Evolutionary conservation across 2,888 invertebrate genomes (phyloP).

Genomic region (Stegana nigrithorax): DNA sequence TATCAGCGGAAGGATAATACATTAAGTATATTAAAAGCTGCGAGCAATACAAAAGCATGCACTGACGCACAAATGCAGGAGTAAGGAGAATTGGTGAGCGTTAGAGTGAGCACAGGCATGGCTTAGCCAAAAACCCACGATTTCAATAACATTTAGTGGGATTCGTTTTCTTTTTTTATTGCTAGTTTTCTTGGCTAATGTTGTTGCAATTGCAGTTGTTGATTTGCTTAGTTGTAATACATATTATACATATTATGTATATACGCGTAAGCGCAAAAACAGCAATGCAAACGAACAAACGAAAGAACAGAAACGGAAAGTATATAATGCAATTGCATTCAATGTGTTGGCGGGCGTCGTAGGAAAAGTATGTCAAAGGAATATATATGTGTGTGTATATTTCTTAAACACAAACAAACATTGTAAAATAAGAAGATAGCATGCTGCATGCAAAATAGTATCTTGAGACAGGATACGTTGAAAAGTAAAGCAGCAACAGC

Average conservation of each 20-base stretch:
- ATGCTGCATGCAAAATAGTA: not conserved
- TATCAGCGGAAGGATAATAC: not conserved
- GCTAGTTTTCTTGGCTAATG: not conserved
- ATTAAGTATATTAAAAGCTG: slow-evolving; percentile 13
- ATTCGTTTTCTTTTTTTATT: slow-evolving; percentile 32
- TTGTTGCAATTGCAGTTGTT: too few species aligned
- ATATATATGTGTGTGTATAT: too few species aligned
- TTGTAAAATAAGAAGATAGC: not conserved
- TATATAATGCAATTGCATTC: not conserved
- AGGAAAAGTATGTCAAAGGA: not conserved
- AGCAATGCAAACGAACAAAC: not conserved
- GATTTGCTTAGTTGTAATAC: too few species aligned
- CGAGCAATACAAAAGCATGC: slow-evolving; percentile 7
- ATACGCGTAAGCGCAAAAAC: too few species aligned
- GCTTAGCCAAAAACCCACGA: slow-evolving; percentile 24
- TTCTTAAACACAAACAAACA: not conserved
- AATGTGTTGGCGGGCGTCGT: too few species aligned
- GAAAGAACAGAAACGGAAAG: not conserved
- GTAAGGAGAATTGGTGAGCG: slow-evolving; percentile 42
- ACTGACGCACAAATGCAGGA: slow-evolving; percentile 35
- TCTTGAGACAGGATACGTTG: not conserved
- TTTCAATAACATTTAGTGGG: slow-evolving; percentile 58
- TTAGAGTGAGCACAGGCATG: not conserved
- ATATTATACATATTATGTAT: too few species aligned
- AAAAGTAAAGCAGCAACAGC: too few species aligned